Percentiles rank a stretch among this genome's conserved stretches.
Conservation (phyloP, 2,797 vertebrate species). For the Diglossa cyanea region DNA sequence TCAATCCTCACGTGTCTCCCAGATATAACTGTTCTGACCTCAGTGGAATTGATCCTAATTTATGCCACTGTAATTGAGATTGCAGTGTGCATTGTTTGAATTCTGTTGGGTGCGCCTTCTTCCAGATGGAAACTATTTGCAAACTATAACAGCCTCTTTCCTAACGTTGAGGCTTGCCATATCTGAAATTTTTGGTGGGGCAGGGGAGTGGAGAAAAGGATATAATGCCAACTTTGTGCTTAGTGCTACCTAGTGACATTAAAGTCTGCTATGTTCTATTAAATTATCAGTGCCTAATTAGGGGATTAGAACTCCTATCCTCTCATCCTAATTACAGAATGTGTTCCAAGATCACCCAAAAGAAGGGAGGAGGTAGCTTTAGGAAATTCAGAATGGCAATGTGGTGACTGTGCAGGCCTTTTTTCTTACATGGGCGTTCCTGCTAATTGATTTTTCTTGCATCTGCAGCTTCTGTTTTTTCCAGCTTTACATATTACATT, state of each 20-base stretch:
- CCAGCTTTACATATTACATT: neutral
- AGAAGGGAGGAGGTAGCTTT: neutral
- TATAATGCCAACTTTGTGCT: slow-evolving; percentile 4
- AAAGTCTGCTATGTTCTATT: neutral
- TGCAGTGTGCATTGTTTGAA: neutral
- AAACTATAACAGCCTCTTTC: slow-evolving; percentile 33
- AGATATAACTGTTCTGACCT: slow-evolving; percentile 48
- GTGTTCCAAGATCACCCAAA: neutral
- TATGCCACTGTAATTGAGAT: slow-evolving; percentile 61
- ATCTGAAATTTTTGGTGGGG: slow-evolving; percentile 60
- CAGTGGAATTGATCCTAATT: slow-evolving; percentile 53
- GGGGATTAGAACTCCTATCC: neutral
- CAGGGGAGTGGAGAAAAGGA: neutral
- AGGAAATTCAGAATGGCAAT: neutral
- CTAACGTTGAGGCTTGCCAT: slow-evolving; percentile 15
- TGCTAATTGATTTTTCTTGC: slow-evolving; percentile 10
- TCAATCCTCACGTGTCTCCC: neutral
- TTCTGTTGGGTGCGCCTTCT: slow-evolving; percentile 37
- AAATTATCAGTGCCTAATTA: neutral
- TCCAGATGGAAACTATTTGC: slow-evolving; percentile 63
- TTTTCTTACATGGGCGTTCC: neutral
- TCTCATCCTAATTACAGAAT: neutral
- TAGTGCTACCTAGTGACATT: neutral
- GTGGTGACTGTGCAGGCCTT: neutral
- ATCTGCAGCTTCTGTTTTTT: slow-evolving; percentile 1